Percentiles rank a stretch among this genome's conserved stretches.
Conservation (phyloP, 2,797 vertebrate species). For the Enteromius anoplus region DNA sequence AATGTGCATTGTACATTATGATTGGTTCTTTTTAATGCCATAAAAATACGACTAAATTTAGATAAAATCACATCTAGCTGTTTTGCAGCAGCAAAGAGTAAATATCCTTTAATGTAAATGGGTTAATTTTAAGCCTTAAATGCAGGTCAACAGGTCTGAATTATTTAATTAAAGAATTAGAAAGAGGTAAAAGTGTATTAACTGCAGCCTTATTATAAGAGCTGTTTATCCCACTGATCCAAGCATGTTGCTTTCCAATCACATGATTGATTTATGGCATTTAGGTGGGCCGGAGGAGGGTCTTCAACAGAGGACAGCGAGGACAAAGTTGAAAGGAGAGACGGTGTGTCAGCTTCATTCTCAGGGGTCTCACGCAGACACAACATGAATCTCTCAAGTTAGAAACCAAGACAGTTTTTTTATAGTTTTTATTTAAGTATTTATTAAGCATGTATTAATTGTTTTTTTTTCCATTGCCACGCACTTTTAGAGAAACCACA, state of each 20-base stretch:
- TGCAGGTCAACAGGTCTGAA: not conserved
- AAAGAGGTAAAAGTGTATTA: not conserved
- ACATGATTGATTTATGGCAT: slow-evolving; percentile 41
- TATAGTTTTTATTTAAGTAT: not conserved
- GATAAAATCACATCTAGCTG: not conserved
- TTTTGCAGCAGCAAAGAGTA: not conserved
- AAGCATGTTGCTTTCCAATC: slow-evolving; percentile 19
- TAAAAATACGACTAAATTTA: not conserved
- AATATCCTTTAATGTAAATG: not conserved
- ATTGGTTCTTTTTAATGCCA: not conserved
- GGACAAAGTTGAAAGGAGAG: slow-evolving; percentile 29
- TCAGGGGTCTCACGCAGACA: not conserved
- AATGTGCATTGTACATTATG: not conserved
- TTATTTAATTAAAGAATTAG: not conserved
- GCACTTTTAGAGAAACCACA: not conserved
- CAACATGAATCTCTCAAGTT: not conserved
- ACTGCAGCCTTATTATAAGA: not conserved
- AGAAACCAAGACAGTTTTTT: not conserved
- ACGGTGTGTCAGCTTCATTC: slow-evolving; percentile 1
- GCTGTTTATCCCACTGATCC: not conserved
- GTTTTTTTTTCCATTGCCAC: not conserved
- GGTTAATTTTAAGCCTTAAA: slow-evolving; percentile 1
- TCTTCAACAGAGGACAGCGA: slow-evolving; percentile 23
- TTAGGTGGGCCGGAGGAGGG: slow-evolving; percentile 9
- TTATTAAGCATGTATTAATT: too few relatives aligned